These are phyloP conservation scores for Epicampocera succincta DNA, from an alignment of 2,888 invertebrate species.

Conservation along the genomic window DNA sequence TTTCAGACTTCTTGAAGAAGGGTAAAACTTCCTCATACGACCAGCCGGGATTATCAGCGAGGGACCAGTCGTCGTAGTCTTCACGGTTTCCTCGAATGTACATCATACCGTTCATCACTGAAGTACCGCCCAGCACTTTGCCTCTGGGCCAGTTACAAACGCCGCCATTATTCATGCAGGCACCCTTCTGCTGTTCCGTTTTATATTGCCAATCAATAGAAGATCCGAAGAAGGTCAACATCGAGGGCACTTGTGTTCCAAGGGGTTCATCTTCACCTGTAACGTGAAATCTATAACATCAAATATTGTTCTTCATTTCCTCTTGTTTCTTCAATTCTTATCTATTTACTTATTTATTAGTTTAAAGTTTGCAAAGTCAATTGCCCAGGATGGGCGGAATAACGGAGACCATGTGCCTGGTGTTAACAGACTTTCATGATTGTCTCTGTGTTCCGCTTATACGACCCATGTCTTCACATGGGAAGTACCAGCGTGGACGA, in stretches of 20 bases:
- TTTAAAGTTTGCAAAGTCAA: too few relatives aligned
- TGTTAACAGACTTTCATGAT: too few relatives aligned
- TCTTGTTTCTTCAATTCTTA: too few relatives aligned
- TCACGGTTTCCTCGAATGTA: constrained; percentile 93
- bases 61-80: constrained; percentile 94
- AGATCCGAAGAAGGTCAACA: constrained; percentile 93
- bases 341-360: too few relatives aligned
- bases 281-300: too few relatives aligned
- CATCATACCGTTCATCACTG: constrained; percentile 97
- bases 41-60: constrained; percentile 93
- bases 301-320: too few relatives aligned
- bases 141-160: constrained; percentile 93
- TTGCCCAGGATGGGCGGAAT: too few relatives aligned
- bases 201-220: constrained; percentile 94
- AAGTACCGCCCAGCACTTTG: constrained; percentile 94
- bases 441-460: too few relatives aligned
- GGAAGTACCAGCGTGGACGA: too few relatives aligned
- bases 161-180: constrained; percentile 87
- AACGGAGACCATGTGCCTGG: too few relatives aligned
- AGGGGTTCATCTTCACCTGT: constrained; percentile 92
- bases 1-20: constrained; percentile 92
- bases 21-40: constrained; percentile 93
- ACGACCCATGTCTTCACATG: too few relatives aligned
- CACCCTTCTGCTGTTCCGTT: constrained; percentile 91
- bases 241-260: constrained; percentile 93